Evolutionary conservation across 2,888 invertebrate genomes (phyloP).

Genomic region (Callimorpha dominula): DNA sequence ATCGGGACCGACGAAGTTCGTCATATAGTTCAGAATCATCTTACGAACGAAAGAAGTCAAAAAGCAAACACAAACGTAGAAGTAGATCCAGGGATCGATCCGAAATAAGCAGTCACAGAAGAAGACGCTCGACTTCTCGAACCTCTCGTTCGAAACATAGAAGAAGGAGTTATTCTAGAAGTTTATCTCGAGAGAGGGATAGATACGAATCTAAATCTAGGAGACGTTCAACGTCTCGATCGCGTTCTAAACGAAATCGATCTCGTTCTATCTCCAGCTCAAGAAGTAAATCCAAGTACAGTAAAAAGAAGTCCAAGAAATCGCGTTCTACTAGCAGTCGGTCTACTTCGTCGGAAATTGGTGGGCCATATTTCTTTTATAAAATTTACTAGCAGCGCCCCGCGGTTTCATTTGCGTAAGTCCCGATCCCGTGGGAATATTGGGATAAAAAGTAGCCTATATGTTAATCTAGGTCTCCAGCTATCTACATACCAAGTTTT

Average conservation of each 20-base stretch:
- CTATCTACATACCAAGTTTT: too few relatives aligned
- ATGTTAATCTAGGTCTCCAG: too few relatives aligned
- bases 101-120: constrained; percentile 69
- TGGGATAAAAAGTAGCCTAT: too few relatives aligned
- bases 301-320: constrained; percentile 70
- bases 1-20: constrained; percentile 76
- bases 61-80: constrained; percentile 75
- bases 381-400: too few relatives aligned
- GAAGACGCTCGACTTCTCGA: constrained; percentile 73
- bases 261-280: constrained; percentile 74
- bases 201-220: constrained; percentile 75
- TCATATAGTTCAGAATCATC: constrained; percentile 81
- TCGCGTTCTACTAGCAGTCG: constrained; percentile 73
- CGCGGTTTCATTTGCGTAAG: neutral
- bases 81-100: constrained; percentile 78
- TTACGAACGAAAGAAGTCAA: constrained; percentile 75
- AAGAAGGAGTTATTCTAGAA: constrained; percentile 76
- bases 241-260: constrained; percentile 69
- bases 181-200: constrained; percentile 78
- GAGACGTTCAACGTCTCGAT: constrained; percentile 71
- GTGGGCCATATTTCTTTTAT: constrained; percentile 51
- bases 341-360: constrained; percentile 78
- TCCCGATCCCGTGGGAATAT: too few relatives aligned
- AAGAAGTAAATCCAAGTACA: constrained; percentile 68
- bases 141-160: constrained; percentile 70